Evolutionary conservation across 2,113 vertebrate species (phyloP).

Genomic region (Deroptyus accipitrinus): DNA sequence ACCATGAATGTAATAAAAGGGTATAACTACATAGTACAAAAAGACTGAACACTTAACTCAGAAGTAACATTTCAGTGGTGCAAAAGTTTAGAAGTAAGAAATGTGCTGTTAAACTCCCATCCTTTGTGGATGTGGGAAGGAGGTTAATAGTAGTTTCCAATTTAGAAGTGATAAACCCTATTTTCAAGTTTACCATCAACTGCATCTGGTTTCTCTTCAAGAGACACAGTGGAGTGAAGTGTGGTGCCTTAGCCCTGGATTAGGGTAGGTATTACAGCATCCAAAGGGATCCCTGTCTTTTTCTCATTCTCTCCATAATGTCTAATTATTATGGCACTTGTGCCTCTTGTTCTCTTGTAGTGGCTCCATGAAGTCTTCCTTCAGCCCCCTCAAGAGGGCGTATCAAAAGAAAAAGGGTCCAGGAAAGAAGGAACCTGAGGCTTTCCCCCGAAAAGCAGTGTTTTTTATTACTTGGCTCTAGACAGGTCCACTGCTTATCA

Average conservation of each 20-base stretch:
- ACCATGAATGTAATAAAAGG: not conserved
- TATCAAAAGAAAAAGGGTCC: not conserved
- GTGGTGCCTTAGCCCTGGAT: not conserved
- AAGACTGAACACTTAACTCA: not conserved
- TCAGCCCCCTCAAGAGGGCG: not conserved
- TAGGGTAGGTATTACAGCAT: not conserved
- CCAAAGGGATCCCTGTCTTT: fast-evolving
- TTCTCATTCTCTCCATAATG: not conserved
- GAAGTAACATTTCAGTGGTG: not conserved
- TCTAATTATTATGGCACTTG: not conserved
- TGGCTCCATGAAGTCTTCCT: not conserved
- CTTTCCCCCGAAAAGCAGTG: not conserved
- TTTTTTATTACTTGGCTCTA: not conserved
- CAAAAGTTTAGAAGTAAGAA: not conserved
- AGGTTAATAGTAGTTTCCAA: not conserved
- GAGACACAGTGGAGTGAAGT: not conserved
- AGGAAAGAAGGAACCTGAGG: not conserved
- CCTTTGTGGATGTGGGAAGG: not conserved
- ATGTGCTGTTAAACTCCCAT: not conserved
- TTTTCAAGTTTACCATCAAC: not conserved
- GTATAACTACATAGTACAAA: not conserved
- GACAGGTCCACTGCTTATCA: not conserved
- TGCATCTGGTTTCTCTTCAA: not conserved
- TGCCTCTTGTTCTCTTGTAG: not conserved
- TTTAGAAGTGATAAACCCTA: not conserved